Percentiles rank a stretch among this genome's conserved stretches.
Evolutionary conservation across 2,113 vertebrate species (phyloP).

Genomic region (Bos taurus): DNA sequence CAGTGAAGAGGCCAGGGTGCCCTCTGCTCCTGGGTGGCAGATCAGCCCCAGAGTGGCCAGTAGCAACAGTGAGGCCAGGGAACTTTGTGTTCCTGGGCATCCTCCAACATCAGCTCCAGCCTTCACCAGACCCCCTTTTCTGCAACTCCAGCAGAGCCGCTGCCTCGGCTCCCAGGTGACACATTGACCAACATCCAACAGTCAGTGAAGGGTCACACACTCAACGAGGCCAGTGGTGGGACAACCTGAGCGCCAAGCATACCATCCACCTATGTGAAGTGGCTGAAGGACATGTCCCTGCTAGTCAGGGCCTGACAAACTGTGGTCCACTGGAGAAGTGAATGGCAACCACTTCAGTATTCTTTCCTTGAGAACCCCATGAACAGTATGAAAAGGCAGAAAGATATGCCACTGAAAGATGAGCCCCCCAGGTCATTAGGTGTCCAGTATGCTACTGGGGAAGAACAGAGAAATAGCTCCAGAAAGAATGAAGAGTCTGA

Average conservation of each 20-base stretch:
- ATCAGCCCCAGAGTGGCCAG: neutral
- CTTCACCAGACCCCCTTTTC: neutral
- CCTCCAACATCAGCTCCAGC: neutral
- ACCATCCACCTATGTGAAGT: neutral
- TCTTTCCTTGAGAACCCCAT: neutral
- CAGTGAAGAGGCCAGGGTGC: neutral
- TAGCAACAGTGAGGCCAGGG: neutral
- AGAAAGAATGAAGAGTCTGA: neutral
- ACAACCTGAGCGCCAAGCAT: fast-evolving
- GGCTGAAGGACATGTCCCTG: neutral
- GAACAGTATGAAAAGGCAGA: neutral
- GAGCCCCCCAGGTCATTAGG: neutral
- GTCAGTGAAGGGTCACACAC: neutral
- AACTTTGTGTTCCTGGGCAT: neutral
- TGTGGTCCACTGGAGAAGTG: neutral
- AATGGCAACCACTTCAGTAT: neutral
- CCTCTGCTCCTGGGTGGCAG: neutral
- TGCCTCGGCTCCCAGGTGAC: fast-evolving
- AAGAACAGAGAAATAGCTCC: neutral
- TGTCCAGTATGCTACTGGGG: neutral
- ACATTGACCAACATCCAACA: neutral
- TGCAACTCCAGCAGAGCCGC: neutral
- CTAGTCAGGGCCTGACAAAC: neutral
- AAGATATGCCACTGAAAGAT: neutral
- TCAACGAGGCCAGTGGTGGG: neutral